phyloP scores from a whole-genome alignment of 2,888 invertebrate species.

The Pecten maximus region DNA sequence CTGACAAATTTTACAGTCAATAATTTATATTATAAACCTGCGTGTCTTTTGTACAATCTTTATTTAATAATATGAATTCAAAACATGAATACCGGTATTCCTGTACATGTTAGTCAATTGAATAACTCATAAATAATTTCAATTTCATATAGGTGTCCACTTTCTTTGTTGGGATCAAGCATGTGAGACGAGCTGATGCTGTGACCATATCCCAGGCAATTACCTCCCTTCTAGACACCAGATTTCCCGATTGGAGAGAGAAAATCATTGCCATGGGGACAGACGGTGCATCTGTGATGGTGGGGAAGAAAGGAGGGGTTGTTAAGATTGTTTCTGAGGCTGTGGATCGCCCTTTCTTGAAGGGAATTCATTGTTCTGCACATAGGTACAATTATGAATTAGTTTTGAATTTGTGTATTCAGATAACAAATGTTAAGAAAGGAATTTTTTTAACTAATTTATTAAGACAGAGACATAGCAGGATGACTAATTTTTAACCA shows the following conservation, averaged over 20 bases:
- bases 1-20: neutral
- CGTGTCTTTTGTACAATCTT: too few species aligned
- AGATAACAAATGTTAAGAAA: too few species aligned
- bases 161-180: neutral
- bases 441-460: too few species aligned
- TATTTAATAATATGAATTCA: too few species aligned
- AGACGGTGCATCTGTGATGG: constrained; percentile 46
- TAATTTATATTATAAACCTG: too few species aligned
- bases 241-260: constrained; percentile 27
- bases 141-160: neutral
- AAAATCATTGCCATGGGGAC: constrained; percentile 41
- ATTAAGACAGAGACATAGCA: too few species aligned
- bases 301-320: constrained; percentile 39
- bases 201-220: neutral
- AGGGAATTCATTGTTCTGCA: constrained; percentile 47
- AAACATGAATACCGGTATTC: too few species aligned
- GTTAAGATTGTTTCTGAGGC: constrained; percentile 33
- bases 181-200: neutral
- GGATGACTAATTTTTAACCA: too few species aligned
- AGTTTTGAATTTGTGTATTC: too few species aligned
- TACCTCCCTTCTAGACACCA: neutral
- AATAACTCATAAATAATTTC: too few species aligned
- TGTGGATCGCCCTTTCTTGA: neutral
- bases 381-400: constrained; percentile 36
- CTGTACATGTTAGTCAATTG: too few species aligned